Conservation (phyloP, 2,113 vertebrate species). For the Hippolais icterina region DNA sequence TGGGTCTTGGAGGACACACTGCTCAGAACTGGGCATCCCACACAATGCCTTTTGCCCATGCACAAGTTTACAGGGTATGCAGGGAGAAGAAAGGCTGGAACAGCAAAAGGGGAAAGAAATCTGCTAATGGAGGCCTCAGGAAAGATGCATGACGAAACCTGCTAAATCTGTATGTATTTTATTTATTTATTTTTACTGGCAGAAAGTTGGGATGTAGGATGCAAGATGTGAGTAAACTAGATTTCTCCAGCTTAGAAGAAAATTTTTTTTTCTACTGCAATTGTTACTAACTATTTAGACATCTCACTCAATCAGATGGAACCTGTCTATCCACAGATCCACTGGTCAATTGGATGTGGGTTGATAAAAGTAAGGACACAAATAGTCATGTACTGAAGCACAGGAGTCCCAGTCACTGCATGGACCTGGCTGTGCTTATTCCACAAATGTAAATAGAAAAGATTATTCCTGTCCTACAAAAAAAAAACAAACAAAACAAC, state of each 20-base stretch:
- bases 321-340: background rate
- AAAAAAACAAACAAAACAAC: too few species aligned
- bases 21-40: background rate
- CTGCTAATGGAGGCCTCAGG: background rate
- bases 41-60: background rate
- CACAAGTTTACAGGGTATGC: background rate
- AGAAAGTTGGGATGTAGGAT: background rate
- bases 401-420: background rate
- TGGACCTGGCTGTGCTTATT: background rate
- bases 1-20: rapidly evolving
- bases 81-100: background rate
- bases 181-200: background rate
- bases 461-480: background rate
- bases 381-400: background rate
- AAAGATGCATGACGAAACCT: background rate
- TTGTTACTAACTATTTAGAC: background rate
- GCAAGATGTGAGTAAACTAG: background rate
- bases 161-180: background rate
- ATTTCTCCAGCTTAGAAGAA: background rate
- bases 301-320: background rate
- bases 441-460: constrained; percentile 11
- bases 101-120: background rate
- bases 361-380: background rate
- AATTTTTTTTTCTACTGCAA: background rate
- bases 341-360: background rate